Evolutionary conservation across 2,888 invertebrate genomes (phyloP).

Genomic region (Meiosimyza decipiens): DNA sequence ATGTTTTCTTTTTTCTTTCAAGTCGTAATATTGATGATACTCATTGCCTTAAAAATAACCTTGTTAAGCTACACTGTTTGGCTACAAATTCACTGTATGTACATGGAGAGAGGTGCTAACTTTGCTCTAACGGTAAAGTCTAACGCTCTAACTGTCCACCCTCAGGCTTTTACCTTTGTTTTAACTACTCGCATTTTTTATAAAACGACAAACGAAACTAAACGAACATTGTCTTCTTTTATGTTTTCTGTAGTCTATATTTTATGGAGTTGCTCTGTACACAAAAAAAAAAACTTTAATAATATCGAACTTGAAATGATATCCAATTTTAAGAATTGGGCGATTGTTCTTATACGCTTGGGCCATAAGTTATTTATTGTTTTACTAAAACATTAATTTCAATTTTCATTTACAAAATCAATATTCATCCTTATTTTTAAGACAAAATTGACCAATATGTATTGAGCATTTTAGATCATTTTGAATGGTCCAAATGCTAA

Average conservation of each 20-base stretch:
- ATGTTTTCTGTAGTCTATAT: slow-evolving; percentile 6
- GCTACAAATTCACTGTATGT: not conserved
- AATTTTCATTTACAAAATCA: too few relatives aligned
- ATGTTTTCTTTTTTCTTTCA: not conserved
- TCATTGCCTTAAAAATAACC: slow-evolving; percentile 10
- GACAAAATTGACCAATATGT: too few relatives aligned
- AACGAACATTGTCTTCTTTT: not conserved
- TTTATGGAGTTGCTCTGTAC: not conserved
- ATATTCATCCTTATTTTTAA: too few relatives aligned
- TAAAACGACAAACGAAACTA: not conserved
- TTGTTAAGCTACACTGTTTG: not conserved
- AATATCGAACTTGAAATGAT: too few relatives aligned
- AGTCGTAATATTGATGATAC: slow-evolving; percentile 19
- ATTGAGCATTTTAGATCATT: too few relatives aligned
- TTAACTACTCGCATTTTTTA: slow-evolving; percentile 23
- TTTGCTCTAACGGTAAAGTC: not conserved
- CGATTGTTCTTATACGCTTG: too few relatives aligned
- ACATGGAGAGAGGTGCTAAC: not conserved
- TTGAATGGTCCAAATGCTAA: too few relatives aligned
- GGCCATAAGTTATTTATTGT: too few relatives aligned
- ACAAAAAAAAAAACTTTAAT: too few relatives aligned
- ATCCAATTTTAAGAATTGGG: too few relatives aligned
- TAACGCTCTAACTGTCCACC: not conserved
- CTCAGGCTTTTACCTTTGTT: too few relatives aligned
- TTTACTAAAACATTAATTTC: too few relatives aligned